Evolutionary conservation across 2,797 vertebrate species (phyloP), one percentile per base, ranked within the genome.

Genomic region (Galagoides demidoff): DNA sequence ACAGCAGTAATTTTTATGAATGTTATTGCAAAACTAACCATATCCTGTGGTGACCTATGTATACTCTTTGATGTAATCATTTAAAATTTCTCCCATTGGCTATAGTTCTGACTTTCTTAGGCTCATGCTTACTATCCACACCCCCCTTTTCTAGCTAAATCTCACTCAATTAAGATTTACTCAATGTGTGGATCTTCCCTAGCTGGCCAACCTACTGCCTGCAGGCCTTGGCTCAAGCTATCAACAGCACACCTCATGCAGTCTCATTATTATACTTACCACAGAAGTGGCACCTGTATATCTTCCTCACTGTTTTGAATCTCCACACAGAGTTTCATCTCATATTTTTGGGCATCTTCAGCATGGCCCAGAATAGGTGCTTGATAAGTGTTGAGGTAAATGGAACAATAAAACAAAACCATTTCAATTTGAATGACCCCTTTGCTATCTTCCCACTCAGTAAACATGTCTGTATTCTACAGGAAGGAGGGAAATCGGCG

Each of bases 321-420:
- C 34, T 85, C n/a, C 52, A 88, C 88, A 55, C 37, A 83, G 25
- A 11, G 20, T 27, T 11, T 17, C 52, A 7, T 27, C 55, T 34
- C 61, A 19, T 34, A 37, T 23, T 79, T 61, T 45, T 37, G 39
- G 11, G n/a, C 4, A 23, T 59, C 79, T 68, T 76, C 39, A 22
- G 5, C 19, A 52, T 17, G 57, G 9, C 39, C 85, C 20, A 55
- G 37, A 63, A 59, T 1, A 78, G 45, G 29, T 9, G 79, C 27
- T 70, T 83, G 59, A 55, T 37, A 83, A 85, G 27, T 45, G 23
- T 70, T 43, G 6, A 86, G 37, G 3, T 83, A 57, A 90, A 82
- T 27, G 13, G 9, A 92, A 79, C 4, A 78, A 37, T 70, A 88
- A 86, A 93, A 93, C 22, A 68, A 78, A 90, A 68, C 7, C 39